Base-by-base conservation (phyloP, 1,140 invertebrate species). In the Andrena cerasifolii region DNA sequence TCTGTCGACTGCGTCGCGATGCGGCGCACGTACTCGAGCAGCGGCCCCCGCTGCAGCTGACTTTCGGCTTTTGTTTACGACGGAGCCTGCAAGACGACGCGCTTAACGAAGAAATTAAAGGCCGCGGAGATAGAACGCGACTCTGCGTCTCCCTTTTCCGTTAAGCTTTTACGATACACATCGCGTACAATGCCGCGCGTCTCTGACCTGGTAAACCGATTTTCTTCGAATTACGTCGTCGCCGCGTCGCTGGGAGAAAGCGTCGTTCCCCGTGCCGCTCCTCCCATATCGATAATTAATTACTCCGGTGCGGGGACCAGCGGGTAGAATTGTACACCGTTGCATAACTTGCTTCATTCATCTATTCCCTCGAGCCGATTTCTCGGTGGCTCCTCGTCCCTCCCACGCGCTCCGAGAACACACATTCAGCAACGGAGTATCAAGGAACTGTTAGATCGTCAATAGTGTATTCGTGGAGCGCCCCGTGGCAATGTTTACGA, bases 121-220 rank as follows among this genome's bases (percentile, higher is more conserved):
- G 40, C 40, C 36, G 10, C 45, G 54, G 43, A 8, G 36, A 7
- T 21, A 21, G 62, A 49, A 70, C 47, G 47, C 47, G 28, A 62
- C 68, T 62, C 56, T 62, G 53, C 73, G 76, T 59, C 56, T 63
- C 51, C 62, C n/a, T 82, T 82, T 79, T 79, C 43, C 70, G 45
- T 82, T 79, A 74, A 82, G 79, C 56, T 82, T 79, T 79, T 82
- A 82, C 33, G 80, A 82, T 54, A 62, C 77, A 79, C 76, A n/a
- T 79, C 62, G 54, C 67, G 67, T 45, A 70, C 63, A 70, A 80
- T 62, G 56, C 63, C 67, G 49, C 28, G 54, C 47, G 73, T 47
- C 49, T 80, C 51, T 40, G 65, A 53, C 65, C 66, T 47, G 56
- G 54, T 79, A 68, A 80, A 77, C 58, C 56, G 58, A 80, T 80